Evolutionary conservation across 2,888 invertebrate genomes (phyloP).

Genomic region (Dysmachus trigonus): DNA sequence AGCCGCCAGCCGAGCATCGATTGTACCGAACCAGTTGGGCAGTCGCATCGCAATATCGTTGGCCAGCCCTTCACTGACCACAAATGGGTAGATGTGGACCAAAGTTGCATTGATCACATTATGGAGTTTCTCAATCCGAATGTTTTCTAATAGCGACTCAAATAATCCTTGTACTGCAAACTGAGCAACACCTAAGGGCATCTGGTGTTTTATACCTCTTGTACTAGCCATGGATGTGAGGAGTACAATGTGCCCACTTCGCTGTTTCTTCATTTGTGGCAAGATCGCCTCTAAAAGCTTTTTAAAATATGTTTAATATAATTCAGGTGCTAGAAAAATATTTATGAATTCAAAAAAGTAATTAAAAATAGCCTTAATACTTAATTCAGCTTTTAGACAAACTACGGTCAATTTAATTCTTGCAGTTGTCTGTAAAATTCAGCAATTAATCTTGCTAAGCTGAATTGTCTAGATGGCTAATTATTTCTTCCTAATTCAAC

Average conservation of each 20-base stretch:
- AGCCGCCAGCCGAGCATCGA: conserved; percentile 70
- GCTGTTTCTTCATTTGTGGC: conserved; percentile 69
- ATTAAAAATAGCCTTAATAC: too few relatives aligned
- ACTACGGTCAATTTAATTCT: too few relatives aligned
- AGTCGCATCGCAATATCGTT: conserved; percentile 68
- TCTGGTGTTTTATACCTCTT: conserved; percentile 68
- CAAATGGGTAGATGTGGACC: conserved; percentile 72
- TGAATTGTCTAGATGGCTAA: too few relatives aligned
- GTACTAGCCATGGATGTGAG: conserved; percentile 72
- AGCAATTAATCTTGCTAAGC: too few relatives aligned
- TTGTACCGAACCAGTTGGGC: conserved; percentile 73
- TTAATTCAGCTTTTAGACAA: too few relatives aligned
- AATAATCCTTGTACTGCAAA: conserved; percentile 74
- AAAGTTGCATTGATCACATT: conserved; percentile 70
- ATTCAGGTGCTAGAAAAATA: too few relatives aligned
- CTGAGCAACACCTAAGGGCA: conserved; percentile 72
- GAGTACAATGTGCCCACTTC: conserved; percentile 71
- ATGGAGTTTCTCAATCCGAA: conserved; percentile 67
- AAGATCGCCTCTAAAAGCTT: conserved; percentile 71
- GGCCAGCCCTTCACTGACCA: conserved; percentile 67
- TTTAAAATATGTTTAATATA: conserved; percentile 50
- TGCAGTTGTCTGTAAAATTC: too few relatives aligned
- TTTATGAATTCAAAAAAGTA: too few relatives aligned
- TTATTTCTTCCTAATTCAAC: too few relatives aligned
- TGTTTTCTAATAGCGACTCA: conserved; percentile 71